Evolutionary conservation across 2,888 invertebrate genomes (phyloP), one percentile per base, ranked within the genome.

Genomic region (Epiblema foenella): DNA sequence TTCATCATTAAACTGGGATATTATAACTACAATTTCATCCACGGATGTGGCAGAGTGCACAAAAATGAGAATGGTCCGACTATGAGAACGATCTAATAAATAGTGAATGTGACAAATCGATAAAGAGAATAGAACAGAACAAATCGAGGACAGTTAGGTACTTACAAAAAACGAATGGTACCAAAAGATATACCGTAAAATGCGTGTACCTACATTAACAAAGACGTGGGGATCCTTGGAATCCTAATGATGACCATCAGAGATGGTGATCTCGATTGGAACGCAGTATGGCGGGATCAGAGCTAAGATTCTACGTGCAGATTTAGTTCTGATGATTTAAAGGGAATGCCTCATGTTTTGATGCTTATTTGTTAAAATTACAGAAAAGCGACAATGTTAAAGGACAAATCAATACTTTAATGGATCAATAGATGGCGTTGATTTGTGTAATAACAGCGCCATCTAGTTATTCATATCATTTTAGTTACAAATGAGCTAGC

Each of bases 251-350:
- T 39, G 37, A 39, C 39, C n/a, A 18, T 42, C 24, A 33, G 9
- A 20, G 54, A 66, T 56, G 20, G 54, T 10, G 15, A 46, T 33
- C 10, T 37, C 71, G 71, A 49, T 51, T 42, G 62, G 54, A 62
- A 67, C 66, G 71, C 71, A 15, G 46, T 71, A 71, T 71, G 71
- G 71, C 71, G 37, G n/a, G 60, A 56, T 17, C n/a, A 42, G n/a
- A 62, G 51, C 56, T 24, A n/a, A 49, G 54, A 66, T 37, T 54
- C 60, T 39, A 12, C n/a, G 60, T 39, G 20, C 39, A 17, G 18
- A n/a, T 12, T 8, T 39, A 17, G 33, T 20, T 5, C 17, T 20
- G 4, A 39, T 29, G 15, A n/a, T n/a, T 46, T 46, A 46, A 15
- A 46, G 42, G 42, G 42, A 15, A 42, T 15, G 42, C n/a, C n/a